Percentiles rank a stretch among this genome's conserved stretches.
phyloP scores from a whole-genome alignment of 2,797 vertebrate species.

The Onychomys arenicola region DNA sequence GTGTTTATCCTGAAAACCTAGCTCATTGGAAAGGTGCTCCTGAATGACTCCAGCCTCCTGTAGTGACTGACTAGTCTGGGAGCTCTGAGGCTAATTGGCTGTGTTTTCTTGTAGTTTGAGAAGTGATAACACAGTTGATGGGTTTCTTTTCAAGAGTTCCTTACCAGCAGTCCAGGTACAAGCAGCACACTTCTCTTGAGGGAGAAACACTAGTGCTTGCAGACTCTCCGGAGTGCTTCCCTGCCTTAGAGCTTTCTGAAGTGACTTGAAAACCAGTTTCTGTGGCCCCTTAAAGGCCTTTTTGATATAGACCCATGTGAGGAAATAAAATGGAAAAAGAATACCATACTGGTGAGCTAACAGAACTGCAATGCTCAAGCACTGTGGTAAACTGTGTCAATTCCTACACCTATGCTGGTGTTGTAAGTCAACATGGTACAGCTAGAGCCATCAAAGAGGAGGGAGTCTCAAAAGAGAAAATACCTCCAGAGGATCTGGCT shows the following conservation, averaged over 20 bases:
- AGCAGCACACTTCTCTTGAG: not conserved
- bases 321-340: not conserved
- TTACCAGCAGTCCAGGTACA: not conserved
- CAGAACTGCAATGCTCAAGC: not conserved
- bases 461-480: not conserved
- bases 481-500: not conserved
- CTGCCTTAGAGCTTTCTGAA: constrained; percentile 7
- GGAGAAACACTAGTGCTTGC: not conserved
- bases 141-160: constrained; percentile 14
- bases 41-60: constrained; percentile 14
- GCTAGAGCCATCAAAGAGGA: not conserved
- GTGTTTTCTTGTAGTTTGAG: not conserved
- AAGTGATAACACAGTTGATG: not conserved
- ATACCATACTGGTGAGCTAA: not conserved
- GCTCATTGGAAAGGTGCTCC: not conserved
- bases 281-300: not conserved
- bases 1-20: not conserved
- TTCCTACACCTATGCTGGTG: not conserved
- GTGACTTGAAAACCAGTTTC: not conserved
- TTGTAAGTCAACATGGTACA: not conserved
- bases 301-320: not conserved
- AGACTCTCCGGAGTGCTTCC: constrained; percentile 7
- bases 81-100: not conserved
- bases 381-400: not conserved
- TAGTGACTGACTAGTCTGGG: constrained; percentile 5